phyloP scores from a whole-genome alignment of 2,888 invertebrate species.

The Pristionchus arcanus region DNA sequence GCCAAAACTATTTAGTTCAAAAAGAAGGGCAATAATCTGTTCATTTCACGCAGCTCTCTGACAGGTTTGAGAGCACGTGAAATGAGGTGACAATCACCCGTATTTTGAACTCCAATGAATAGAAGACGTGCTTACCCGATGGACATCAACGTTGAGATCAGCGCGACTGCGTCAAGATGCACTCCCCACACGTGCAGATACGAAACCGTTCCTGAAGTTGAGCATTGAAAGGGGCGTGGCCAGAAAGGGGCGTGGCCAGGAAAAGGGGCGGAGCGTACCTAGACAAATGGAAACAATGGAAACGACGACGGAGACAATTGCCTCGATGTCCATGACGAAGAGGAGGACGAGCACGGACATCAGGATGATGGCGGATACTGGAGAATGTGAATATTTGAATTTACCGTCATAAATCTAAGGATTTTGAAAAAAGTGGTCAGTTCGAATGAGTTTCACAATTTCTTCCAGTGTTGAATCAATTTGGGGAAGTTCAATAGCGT shows the following conservation, averaged over 20 bases:
- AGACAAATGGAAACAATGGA: constrained; percentile 76
- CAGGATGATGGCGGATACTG: constrained; percentile 74
- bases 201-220: constrained; percentile 66
- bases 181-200: constrained; percentile 77
- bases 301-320: constrained; percentile 75
- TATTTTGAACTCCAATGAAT: no score
- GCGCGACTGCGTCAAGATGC: constrained; percentile 76
- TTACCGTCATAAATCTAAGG: not conserved
- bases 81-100: no score
- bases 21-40: no score
- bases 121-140: constrained; percentile 63
- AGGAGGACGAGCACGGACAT: constrained; percentile 77
- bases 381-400: constrained; percentile 51
- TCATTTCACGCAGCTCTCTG: no score
- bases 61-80: no score
- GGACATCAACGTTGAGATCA: constrained; percentile 76
- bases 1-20: no score
- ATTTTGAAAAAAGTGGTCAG: not conserved
- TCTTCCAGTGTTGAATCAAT: not conserved
- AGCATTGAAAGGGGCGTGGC: not conserved
- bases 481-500: not conserved
- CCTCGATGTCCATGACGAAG: constrained; percentile 75
- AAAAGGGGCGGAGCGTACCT: constrained; percentile 57
- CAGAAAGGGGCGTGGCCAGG: not conserved
- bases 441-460: not conserved